Percentiles rank a stretch among this genome's conserved stretches.
These are phyloP conservation scores for Trichogramma dendrolimi DNA, from an alignment of 2,888 invertebrate species.

Conservation along the genomic window DNA sequence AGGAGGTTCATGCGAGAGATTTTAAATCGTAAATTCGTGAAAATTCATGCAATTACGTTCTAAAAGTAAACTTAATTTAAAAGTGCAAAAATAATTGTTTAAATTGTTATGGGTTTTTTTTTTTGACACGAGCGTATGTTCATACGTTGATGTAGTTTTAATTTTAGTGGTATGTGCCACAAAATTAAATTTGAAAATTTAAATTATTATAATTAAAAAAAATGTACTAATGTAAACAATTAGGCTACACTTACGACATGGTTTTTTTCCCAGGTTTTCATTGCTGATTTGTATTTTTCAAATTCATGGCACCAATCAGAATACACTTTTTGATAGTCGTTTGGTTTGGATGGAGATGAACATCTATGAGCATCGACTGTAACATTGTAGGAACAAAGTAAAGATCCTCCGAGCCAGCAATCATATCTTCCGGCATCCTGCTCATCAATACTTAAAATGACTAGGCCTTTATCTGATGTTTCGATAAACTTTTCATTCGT, in stretches of 20 bases:
- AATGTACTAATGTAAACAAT: too few relatives aligned
- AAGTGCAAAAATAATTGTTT: too few relatives aligned
- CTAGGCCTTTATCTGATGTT: conserved; percentile 85
- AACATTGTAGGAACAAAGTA: conserved; percentile 86
- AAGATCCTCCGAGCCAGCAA: conserved; percentile 83
- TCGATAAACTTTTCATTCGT: conserved; percentile 90
- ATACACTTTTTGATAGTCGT: conserved; percentile 92
- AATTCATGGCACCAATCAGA: conserved; percentile 99
- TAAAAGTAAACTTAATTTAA: too few relatives aligned
- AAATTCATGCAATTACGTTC: too few relatives aligned
- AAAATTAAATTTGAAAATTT: conserved; percentile 1
- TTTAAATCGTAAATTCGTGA: too few relatives aligned
- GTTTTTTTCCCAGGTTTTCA: conserved; percentile 93
- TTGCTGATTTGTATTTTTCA: conserved; percentile 92
- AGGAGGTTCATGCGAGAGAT: too few relatives aligned
- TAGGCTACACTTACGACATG: conserved; percentile 71
- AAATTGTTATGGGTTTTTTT: too few relatives aligned
- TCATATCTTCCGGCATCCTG: conserved; percentile 86
- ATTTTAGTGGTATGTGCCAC: background rate
- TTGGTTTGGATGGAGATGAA: conserved; percentile 83
- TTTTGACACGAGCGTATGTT: too few relatives aligned
- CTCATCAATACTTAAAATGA: conserved; percentile 84
- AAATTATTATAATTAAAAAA: background rate
- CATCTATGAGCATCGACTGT: conserved; percentile 94
- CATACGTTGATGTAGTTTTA: too few relatives aligned